These are phyloP conservation scores for Rhinatrema bivittatum DNA, from an alignment of 2,797 vertebrate species.

Conservation along the genomic window DNA sequence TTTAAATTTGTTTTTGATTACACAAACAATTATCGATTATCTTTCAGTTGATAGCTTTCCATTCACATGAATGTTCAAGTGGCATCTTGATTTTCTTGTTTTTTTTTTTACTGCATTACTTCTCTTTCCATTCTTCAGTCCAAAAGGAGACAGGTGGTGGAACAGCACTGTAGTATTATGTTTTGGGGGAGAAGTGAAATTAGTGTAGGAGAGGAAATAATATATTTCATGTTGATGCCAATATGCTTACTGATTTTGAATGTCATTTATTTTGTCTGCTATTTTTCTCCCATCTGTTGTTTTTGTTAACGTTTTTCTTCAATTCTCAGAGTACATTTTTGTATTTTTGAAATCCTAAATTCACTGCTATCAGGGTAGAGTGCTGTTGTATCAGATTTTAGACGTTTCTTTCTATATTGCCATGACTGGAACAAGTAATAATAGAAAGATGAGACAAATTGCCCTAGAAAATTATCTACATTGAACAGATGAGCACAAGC, in stretches of 20 bases:
- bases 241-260: not conserved
- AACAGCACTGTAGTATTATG: no score
- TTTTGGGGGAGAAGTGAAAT: not conserved
- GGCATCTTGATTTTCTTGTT: no score
- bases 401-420: not conserved
- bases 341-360: not conserved
- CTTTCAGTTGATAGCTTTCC: no score
- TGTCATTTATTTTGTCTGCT: not conserved
- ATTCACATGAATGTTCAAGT: no score
- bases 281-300: not conserved
- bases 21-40: no score
- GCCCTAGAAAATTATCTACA: slow-evolving; percentile 13
- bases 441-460: slow-evolving; percentile 12
- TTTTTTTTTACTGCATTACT: no score
- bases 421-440: slow-evolving; percentile 6
- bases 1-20: no score
- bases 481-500: not conserved
- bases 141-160: no score
- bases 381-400: slow-evolving; percentile 6
- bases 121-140: no score
- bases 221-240: not conserved
- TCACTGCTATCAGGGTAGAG: no score
- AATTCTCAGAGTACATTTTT: not conserved
- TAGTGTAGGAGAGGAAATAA: not conserved
- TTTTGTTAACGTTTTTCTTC: not conserved